Conservation (phyloP, 2,113 vertebrate genomes). For the Brachypteracias leptosomus region DNA sequence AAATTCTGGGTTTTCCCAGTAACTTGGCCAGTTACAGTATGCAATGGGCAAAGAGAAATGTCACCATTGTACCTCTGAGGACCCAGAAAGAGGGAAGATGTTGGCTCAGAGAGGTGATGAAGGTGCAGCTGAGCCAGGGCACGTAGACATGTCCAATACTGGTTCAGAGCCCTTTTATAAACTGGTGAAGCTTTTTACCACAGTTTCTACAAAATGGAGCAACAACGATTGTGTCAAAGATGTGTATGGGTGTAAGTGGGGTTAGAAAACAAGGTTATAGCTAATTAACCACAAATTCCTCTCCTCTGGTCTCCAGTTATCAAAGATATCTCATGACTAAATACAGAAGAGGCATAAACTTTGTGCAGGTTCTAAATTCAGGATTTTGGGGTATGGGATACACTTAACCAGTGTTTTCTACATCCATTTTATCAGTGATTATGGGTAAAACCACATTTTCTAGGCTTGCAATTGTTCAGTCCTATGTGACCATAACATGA, state of each 20-base stretch:
- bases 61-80: neutral
- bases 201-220: neutral
- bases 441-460: no score
- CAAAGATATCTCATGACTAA: neutral
- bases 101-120: neutral
- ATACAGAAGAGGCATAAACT: neutral
- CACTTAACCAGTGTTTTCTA: no score
- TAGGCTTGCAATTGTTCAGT: no score
- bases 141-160: neutral
- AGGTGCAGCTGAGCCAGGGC: neutral
- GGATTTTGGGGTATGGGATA: neutral
- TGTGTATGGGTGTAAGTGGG: no score
- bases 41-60: neutral
- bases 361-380: neutral
- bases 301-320: neutral
- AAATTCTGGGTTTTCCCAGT: neutral
- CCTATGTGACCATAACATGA: neutral
- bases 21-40: neutral
- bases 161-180: neutral
- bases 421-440: no score
- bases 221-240: neutral
- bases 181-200: neutral
- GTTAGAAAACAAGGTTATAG: neutral
- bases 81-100: neutral
- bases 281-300: neutral